Conservation (phyloP, 2,797 vertebrate genomes). For the Decapterus maruadsi region DNA sequence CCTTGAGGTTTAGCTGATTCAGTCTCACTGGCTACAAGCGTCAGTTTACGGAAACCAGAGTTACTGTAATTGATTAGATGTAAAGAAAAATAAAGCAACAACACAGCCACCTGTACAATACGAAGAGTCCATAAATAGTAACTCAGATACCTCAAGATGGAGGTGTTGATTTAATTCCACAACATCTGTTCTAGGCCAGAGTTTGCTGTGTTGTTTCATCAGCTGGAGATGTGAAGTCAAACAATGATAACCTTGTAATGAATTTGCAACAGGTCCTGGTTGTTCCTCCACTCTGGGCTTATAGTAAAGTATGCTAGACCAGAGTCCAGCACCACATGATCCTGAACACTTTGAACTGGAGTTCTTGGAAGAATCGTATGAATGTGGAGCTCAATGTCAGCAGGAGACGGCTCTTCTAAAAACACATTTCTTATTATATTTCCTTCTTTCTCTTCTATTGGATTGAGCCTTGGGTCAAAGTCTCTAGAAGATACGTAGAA, state of each 20-base stretch:
- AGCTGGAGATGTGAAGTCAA: conserved; percentile 12
- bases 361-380: conserved; percentile 4
- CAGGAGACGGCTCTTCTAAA: background rate
- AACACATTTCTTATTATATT: conserved; percentile 8
- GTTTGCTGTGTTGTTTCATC: conserved; percentile 29
- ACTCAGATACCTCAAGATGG: conserved; percentile 33
- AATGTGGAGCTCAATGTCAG: background rate
- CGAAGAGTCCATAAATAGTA: conserved; percentile 10
- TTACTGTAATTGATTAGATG: conserved; percentile 22
- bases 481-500: background rate
- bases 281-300: conserved; percentile 5
- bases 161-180: conserved; percentile 17
- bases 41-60: conserved; percentile 16
- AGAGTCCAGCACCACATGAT: background rate
- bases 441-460: background rate
- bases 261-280: conserved; percentile 6
- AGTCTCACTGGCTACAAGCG: conserved; percentile 13
- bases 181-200: background rate
- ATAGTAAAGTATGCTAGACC: background rate
- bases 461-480: background rate
- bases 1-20: conserved; percentile 11
- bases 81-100: background rate
- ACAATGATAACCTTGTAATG: background rate
- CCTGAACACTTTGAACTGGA: conserved; percentile 5
- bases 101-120: conserved; percentile 5